These are phyloP conservation scores for rat (Rattus norvegicus) DNA, from an alignment of 2,113 vertebrate species.

Conservation along the genomic window DNA sequence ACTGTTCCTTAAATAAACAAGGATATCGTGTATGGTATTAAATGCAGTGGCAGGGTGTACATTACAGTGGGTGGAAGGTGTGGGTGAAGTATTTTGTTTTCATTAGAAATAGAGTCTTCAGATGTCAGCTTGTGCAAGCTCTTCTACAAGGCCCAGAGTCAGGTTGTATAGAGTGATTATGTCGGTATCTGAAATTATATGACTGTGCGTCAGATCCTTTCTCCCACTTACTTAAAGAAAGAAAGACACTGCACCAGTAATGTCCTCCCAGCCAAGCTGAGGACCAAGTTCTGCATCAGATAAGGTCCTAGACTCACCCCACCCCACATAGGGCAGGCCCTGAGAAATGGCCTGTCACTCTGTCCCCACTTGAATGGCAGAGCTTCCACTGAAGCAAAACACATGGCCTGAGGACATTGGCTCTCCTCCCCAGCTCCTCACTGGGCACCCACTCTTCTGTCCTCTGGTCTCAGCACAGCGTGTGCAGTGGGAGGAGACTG, in stretches of 20 bases:
- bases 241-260: accelerated
- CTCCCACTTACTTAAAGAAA: background rate
- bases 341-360: background rate
- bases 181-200: background rate
- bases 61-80: background rate
- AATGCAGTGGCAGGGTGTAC: background rate
- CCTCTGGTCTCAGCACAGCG: background rate
- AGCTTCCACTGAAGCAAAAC: background rate
- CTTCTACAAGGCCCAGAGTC: background rate
- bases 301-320: background rate
- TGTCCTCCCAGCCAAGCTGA: background rate
- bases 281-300: background rate
- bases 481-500: background rate
- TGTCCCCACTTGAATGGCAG: too few species aligned
- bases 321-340: background rate
- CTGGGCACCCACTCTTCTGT: background rate
- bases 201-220: background rate
- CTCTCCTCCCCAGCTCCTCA: background rate
- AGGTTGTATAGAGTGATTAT: background rate
- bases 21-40: background rate
- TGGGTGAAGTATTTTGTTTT: background rate
- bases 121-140: background rate
- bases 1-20: background rate
- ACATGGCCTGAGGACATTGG: background rate
- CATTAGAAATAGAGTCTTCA: background rate